Evolutionary conservation across 2,113 vertebrate genomes (phyloP).

Genomic region (Microtus montanus): DNA sequence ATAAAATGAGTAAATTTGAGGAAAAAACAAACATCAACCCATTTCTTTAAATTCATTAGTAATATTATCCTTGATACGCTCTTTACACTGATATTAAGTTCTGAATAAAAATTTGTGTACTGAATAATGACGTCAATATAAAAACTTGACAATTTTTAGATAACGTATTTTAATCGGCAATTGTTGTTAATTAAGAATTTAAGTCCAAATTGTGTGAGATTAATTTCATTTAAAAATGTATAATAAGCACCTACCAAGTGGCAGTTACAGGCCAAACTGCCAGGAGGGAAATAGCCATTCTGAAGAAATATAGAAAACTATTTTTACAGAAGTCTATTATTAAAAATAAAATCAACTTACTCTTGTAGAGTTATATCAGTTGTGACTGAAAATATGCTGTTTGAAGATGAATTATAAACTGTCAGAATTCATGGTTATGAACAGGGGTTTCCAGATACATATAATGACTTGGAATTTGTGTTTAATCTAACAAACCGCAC

Average conservation of each 20-base stretch:
- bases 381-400: constrained; percentile 72
- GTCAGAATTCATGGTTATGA: constrained; percentile 65
- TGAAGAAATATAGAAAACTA: constrained; percentile 43
- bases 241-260: constrained; percentile 35
- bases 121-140: constrained; percentile 1
- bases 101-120: constrained; percentile 47
- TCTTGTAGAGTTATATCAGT: constrained; percentile 47
- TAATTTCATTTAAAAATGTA: constrained; percentile 57
- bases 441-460: constrained; percentile 72
- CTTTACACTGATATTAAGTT: not conserved
- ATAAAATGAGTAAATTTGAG: constrained; percentile 33
- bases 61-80: not conserved
- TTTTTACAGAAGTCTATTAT: constrained; percentile 60
- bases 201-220: constrained; percentile 12
- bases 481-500: constrained; percentile 78
- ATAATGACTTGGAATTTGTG: constrained; percentile 73
- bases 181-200: constrained; percentile 60
- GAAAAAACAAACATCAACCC: not conserved
- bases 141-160: constrained; percentile 23
- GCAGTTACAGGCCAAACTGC: not conserved
- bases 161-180: constrained; percentile 34
- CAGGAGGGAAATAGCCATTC: constrained; percentile 21
- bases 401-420: constrained; percentile 76
- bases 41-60: constrained; percentile 1
- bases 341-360: constrained; percentile 72